Evolutionary conservation across 2,113 vertebrate species (phyloP), one percentile per base, ranked within the genome.

Genomic region (Bubalus kerabau): DNA sequence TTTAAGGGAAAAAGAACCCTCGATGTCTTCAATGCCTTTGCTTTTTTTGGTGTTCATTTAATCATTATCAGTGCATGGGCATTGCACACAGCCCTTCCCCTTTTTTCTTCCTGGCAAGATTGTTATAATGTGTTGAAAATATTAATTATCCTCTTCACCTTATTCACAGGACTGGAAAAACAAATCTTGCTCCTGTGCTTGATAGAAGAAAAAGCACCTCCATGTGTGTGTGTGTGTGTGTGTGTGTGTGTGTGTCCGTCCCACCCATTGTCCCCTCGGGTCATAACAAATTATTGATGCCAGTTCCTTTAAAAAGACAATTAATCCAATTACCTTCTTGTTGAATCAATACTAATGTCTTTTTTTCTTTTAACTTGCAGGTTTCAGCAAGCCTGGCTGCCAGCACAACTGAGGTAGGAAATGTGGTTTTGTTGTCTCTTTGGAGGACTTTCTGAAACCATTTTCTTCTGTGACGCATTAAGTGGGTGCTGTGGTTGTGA

Each of bases 401-500:
- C 76, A 88, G 97, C 96, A 96, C 81, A 74, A 43, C 81, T 83
- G 98, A 99, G 98, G 99, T 99, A 99, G 98, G 99, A 98, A 87
- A 88, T 83, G 30, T n/a, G 97, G 14, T 52, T 86, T 97, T 86
- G 5, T 54, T 91, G 19, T 40, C 54, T 46, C 54, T 96, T 80
- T 87, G 67, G 78, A 76, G 50, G 46, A 48, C 3, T 23, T 85
- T 90, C 67, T 78, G 19, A 87, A 5, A 3, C 50, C 59, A 24
- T 54, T 90, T 90, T 59, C 40, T 71, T 84, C 62, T 23, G n/a
- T 13, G 32, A 32, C 26, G 40, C 21, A 21, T 28, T 74, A 36
- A 8, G 19, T 23, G 57, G 26, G n/a, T 2, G 7, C 43, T 32
- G 5, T 10, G 2, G 2, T 5, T 50, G 26, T 54, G 56, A 14